Evolutionary conservation across 2,113 vertebrate genomes (phyloP).

Genomic region (Colius striatus): DNA sequence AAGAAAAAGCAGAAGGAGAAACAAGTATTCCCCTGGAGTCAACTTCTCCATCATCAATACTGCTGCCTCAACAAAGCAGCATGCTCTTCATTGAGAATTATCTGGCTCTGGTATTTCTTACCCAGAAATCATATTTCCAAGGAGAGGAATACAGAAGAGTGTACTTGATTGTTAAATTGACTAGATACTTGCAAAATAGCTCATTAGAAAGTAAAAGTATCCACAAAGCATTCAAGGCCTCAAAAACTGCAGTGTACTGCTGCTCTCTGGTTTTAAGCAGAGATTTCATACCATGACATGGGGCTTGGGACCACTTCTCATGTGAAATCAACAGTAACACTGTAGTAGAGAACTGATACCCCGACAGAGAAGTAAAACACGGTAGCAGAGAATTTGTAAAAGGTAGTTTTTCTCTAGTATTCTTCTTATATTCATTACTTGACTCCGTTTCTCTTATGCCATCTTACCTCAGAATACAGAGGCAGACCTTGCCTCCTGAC

Average conservation of each 20-base stretch:
- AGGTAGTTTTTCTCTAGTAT: accelerated
- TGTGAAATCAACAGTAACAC: neutral
- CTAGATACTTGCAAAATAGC: conserved; percentile 71
- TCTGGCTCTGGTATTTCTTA: neutral
- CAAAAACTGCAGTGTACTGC: neutral
- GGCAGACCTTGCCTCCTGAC: conserved; percentile 89
- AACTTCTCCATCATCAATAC: neutral
- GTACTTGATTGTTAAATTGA: neutral
- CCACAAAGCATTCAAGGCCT: neutral
- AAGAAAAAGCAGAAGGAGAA: neutral
- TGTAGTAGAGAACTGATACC: neutral
- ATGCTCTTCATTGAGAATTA: neutral
- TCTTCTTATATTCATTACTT: conserved; percentile 69
- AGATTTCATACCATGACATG: neutral
- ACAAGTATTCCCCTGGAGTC: neutral
- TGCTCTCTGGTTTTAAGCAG: neutral
- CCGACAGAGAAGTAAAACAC: neutral
- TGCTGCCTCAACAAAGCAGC: neutral
- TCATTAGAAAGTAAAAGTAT: conserved; percentile 57
- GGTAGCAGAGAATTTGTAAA: neutral
- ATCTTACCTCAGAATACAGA: conserved; percentile 94
- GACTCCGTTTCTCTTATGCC: neutral
- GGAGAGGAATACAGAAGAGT: neutral
- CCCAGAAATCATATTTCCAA: neutral
- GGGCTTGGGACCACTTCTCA: neutral